Base-by-base conservation (phyloP, 2,888 invertebrate genomes). In the Dendrolimus houi region DNA sequence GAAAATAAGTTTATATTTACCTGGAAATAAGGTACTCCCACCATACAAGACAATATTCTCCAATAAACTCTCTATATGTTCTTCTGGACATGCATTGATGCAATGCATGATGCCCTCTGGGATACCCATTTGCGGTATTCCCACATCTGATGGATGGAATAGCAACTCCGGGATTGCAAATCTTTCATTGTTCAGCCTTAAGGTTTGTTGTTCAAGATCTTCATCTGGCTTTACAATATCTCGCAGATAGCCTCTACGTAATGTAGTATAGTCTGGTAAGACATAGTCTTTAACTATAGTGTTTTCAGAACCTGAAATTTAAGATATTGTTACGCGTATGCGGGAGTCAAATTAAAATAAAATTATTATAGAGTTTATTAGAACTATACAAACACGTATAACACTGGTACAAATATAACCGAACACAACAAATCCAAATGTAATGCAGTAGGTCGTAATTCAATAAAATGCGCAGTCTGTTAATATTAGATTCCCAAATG, bases 141-240 rank as follows among this genome's bases (percentile, higher is more conserved):
- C 98, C 52, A 99, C 95, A 79, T 99, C 98, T 1, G 97, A 96
- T 0, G 99, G 99, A 75, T 96, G 94, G 77, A 99, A 99, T 3
- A 99, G 84, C 2, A 99, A 89, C 85, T 99, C 99, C 0, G 99
- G 99, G 55, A 99, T 95, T 0, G 96, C 93, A 79, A 99, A 99
- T 55, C 99, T 87, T 85, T 99, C 99, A 73, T 98, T 98, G 82
- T 96, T 97, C 69, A 99, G 87, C 53, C 96, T 87, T 52, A 99
- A 91, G 14, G 95, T 94, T 92, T 98, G 96, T 68, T 94, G 93
- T 66, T 94, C 94, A 1, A 90, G 66, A 10, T 91, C 90, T 63
- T 90, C 87, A 8, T 84, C 81, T 0, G 87, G 79, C 66, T 74
- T 75, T 7, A 89, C 75, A 1, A 84, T 64, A 17, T 89, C 85